Percentiles rank a stretch among this genome's conserved stretches.
Evolutionary conservation across 2,797 vertebrate genomes (phyloP).

Genomic region (Urosaurus nigricauda): DNA sequence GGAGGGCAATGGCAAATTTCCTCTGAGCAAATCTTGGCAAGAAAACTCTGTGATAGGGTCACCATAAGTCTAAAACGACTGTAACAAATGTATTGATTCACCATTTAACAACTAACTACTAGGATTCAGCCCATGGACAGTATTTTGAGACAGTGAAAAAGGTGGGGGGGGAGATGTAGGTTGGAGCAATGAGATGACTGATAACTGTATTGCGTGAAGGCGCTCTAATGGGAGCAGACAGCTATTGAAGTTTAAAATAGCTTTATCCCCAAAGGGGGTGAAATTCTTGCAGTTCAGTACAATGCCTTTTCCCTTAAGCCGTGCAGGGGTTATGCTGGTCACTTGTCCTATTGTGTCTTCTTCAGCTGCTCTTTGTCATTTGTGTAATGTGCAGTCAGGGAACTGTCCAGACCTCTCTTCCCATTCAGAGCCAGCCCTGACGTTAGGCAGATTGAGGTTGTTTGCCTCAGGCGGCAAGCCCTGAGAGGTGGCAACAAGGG

Average conservation of each 20-base stretch:
- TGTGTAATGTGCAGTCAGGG: background rate
- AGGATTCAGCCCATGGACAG: no score
- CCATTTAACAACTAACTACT: no score
- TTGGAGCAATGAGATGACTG: conserved; percentile 37
- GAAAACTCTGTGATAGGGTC: no score
- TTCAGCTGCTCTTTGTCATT: rapidly evolving
- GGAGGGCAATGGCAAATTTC: no score
- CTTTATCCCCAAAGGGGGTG: conserved; percentile 35
- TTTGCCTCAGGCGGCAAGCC: background rate
- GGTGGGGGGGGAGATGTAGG: conserved; percentile 35
- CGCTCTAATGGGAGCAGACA: conserved; percentile 18
- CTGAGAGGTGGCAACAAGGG: background rate
- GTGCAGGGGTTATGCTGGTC: conserved; percentile 39
- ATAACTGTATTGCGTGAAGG: conserved; percentile 54
- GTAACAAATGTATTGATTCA: no score
- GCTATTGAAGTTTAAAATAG: conserved; percentile 66
- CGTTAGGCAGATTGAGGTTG: background rate
- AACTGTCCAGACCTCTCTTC: background rate
- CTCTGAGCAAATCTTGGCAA: no score
- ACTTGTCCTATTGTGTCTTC: conserved; percentile 42
- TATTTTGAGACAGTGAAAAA: conserved; percentile 31
- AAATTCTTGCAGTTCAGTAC: conserved; percentile 38
- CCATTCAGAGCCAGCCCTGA: background rate
- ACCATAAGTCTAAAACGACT: no score
- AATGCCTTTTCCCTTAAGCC: conserved; percentile 28